A percentile compares a stretch with the other conserved stretches of the same genome.
phyloP scores from a whole-genome alignment of 2,797 vertebrate species.

The Bradypodion pumilum region DNA sequence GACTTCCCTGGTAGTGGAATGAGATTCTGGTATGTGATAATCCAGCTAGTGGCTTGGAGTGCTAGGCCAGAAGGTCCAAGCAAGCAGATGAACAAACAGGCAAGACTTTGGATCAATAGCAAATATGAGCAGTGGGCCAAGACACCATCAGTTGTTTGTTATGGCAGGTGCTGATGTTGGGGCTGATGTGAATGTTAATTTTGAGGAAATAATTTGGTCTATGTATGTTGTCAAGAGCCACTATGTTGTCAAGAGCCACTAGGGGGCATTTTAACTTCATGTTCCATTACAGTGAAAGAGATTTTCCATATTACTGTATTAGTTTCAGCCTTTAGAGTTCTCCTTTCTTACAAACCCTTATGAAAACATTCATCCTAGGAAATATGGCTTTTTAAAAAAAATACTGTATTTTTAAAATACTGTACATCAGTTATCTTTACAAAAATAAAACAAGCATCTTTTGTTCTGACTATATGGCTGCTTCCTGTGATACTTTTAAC shows the following conservation, averaged over 20 bases:
- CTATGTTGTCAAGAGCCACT: constrained; percentile 63
- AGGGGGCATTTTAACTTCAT: constrained; percentile 75
- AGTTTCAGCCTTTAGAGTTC: background rate
- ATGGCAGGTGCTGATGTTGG: background rate
- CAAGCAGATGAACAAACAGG: no score
- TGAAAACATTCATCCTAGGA: background rate
- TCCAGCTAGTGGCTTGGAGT: background rate
- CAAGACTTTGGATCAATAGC: no score
- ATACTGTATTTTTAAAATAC: background rate
- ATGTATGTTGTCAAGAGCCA: constrained; percentile 53
- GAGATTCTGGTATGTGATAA: background rate
- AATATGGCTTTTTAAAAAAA: no score
- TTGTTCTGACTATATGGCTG: no score
- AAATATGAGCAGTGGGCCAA: background rate
- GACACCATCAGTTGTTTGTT: background rate
- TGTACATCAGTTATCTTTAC: no score
- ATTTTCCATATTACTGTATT: constrained; percentile 6
- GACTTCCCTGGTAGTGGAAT: no score
- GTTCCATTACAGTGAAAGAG: constrained; percentile 22
- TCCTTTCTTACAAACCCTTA: background rate
- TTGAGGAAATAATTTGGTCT: constrained; percentile 34
- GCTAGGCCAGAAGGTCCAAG: background rate
- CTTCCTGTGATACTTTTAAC: no score
- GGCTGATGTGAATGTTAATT: background rate
- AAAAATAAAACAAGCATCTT: no score